Evolutionary conservation across 2,888 invertebrate species (phyloP).

Genomic region (Hemicrepidius hirtus): DNA sequence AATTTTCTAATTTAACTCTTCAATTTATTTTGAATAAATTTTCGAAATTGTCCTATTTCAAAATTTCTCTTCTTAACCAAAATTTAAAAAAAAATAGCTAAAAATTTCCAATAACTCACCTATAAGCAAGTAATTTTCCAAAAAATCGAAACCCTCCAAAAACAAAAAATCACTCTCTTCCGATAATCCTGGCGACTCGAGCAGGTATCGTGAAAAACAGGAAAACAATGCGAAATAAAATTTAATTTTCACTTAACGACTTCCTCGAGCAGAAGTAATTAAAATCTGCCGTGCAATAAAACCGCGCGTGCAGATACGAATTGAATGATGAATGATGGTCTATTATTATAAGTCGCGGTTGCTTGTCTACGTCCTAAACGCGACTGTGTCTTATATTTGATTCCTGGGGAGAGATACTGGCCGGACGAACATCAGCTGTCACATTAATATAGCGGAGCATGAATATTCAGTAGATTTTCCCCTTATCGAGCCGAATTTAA

Average conservation of each 20-base stretch:
- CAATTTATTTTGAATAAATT: no score
- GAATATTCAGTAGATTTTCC: constrained; percentile 42
- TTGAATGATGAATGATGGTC: constrained; percentile 16
- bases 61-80: no score
- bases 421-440: constrained; percentile 40
- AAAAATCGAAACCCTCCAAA: no score
- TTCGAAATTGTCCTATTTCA: no score
- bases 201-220: background rate
- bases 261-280: constrained; percentile 8
- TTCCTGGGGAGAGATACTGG: constrained; percentile 26
- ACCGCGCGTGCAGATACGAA: constrained; percentile 20
- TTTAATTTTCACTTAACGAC: constrained; percentile 23
- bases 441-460: constrained; percentile 37
- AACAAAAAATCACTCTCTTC: background rate
- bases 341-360: constrained; percentile 7
- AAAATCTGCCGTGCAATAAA: constrained; percentile 12
- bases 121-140: no score
- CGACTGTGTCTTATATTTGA: constrained; percentile 35
- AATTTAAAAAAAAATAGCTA: no score
- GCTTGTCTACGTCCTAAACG: constrained; percentile 24
- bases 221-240: constrained; percentile 19
- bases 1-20: no score
- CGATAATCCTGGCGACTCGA: background rate
- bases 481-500: constrained; percentile 42
- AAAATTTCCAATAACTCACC: no score